Evolutionary conservation across 1,140 invertebrate genomes (phyloP), one percentile per base, ranked within the genome.

Genomic region (Belonocnema kinseyi): DNA sequence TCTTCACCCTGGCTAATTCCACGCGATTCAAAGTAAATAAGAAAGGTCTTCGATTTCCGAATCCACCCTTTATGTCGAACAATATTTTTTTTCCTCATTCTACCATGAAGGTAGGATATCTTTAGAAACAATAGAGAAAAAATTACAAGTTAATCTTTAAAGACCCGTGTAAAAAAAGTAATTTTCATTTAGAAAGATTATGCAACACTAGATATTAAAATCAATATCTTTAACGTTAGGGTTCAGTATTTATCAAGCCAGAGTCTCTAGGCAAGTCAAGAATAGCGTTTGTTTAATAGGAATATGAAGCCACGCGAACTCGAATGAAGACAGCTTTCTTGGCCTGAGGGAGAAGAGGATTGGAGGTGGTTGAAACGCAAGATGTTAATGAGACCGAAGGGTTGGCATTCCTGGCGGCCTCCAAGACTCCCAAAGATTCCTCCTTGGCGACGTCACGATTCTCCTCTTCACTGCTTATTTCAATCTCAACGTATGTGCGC

Each of bases 331-430:
- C 85, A 83, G 84, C 84, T 82, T 86, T 85, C 85, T 86, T 83
- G 78, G 77, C 61, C 72, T 77, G 79, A 78, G 75, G 76, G 77
- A 82, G 81, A 77, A 77, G 84, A 83, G 87, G 82, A 85, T 83
- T 82, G 85, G 82, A 86, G 86, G 80, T 86, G 86, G 87, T 85
- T 85, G 82, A 89, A 88, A 88, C 86, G 89, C 85, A 89, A 91
- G 90, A 92, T 91, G 91, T 91, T 92, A 92, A 92, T 92, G 91
- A 91, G 91, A 88, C 85, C 85, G 88, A 85, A 91, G 90, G 89
- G 87, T 91, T 92, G 82, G 89, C 87, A 92, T 92, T 92, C 90
- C 86, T 90, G 75, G 88, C 88, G 86, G 86, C 85, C 87, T 89
- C 86, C 87, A 88, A 91, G 88, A 90, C 89, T 90, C 86, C 87